Base-by-base conservation (phyloP, 2,797 vertebrate genomes). In the Enteromius unitaeniatus region DNA sequence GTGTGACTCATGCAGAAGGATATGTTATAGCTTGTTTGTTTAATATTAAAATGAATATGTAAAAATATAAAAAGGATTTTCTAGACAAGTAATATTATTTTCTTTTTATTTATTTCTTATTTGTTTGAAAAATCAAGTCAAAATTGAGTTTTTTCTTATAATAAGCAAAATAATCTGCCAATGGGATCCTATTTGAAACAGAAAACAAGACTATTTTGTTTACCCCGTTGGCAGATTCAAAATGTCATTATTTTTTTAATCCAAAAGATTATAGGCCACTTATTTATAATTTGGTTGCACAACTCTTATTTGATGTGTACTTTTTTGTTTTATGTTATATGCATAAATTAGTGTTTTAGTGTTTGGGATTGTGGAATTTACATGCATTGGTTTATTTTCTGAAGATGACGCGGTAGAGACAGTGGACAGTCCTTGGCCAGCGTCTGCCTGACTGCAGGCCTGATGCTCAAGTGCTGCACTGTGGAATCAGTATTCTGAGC, bases 401-500 rank as follows among this genome's bases (percentile, higher is more conserved):
- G 14, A 37, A 69, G 10, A 53, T 4, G n/a, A 34, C 1, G 21
- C 4, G 23, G 14, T 14, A 75, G 45, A 45, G 21, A 62, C 75
- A 49, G 45, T 64, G 67, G 72, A 26, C 10, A 70, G 60, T 42
- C 68, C 42, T 77, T 69, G 72, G 83, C 64, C 55, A 31, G 31
- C 76, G 67, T 60, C 49, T 79, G 80, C 85, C 67, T 62, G 82
- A 86, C 85, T 86, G 94, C 93, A 92, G 92, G 90, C 90, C 88
- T 80, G 51, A 87, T 87, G 91, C 92, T 91, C 89, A 90, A 87
- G 40, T 84, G 75, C 91, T 93, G 92, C 93, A 91, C 91, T 78
- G 93, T 86, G 89, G 87, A 89, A 94, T 95, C 94, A 93, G 93
- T 94, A 94, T 94, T 94, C 93, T 84, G 84, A 88, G 84, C 90